These are phyloP conservation scores for Sylvilagus floridanus DNA, from an alignment of 2,797 vertebrate genomes.

Conservation along the genomic window DNA sequence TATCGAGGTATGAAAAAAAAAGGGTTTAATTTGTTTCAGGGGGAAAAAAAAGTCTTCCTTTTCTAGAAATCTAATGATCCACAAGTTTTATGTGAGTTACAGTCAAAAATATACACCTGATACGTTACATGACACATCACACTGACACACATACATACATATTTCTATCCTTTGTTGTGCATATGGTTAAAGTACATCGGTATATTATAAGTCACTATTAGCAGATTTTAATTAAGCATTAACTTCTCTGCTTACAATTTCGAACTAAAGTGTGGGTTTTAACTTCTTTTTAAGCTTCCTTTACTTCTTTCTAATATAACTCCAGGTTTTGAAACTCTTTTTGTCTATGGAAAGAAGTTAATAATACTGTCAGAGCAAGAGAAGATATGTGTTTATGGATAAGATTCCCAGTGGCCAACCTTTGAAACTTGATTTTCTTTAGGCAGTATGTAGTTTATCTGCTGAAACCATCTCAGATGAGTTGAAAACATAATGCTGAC, in stretches of 20 bases:
- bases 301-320: background rate
- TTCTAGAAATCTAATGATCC: background rate
- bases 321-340: conserved; percentile 38
- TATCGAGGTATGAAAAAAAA: background rate
- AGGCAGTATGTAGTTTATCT: conserved; percentile 35
- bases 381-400: conserved; percentile 43
- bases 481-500: conserved; percentile 45
- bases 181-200: background rate
- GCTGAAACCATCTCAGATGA: conserved; percentile 50
- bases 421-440: conserved; percentile 71
- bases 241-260: conserved; percentile 26
- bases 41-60: background rate
- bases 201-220: background rate
- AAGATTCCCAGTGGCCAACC: conserved; percentile 25
- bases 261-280: background rate
- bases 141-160: background rate
- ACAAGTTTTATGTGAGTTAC: background rate
- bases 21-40: background rate
- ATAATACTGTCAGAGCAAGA: conserved; percentile 44
- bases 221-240: background rate
- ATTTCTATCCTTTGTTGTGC: background rate
- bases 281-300: background rate
- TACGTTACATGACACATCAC: background rate
- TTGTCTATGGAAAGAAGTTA: conserved; percentile 45
- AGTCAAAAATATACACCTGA: background rate